These are phyloP conservation scores for Scomber scombrus DNA, from an alignment of 2,113 vertebrate genomes.

Conservation along the genomic window DNA sequence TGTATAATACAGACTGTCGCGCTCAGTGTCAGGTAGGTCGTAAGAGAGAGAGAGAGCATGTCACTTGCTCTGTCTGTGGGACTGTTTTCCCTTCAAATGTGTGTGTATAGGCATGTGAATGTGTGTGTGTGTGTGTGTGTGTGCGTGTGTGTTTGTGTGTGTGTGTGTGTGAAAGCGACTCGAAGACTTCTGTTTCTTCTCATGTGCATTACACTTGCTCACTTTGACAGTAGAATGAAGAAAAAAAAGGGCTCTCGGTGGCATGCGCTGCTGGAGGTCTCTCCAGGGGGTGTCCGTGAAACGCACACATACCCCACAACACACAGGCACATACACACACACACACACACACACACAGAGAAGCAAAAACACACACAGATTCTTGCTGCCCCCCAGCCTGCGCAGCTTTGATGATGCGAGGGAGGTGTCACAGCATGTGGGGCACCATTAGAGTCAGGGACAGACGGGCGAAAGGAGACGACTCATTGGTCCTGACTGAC, in stretches of 20 bases:
- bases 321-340: not conserved
- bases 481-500: conserved; percentile 77
- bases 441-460: conserved; percentile 75
- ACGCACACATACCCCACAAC: conserved; percentile 31
- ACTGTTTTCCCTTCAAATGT: conserved; percentile 34
- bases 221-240: conserved; percentile 64
- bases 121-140: conserved; percentile 17
- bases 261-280: conserved; percentile 71
- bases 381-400: conserved; percentile 21
- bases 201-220: conserved; percentile 72
- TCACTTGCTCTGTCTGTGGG: conserved; percentile 36
- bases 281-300: conserved; percentile 63
- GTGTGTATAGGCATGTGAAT: not conserved
- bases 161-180: conserved; percentile 49
- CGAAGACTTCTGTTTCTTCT: conserved; percentile 69
- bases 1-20: conserved; percentile 21
- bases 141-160: not conserved
- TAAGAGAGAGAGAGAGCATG: conserved; percentile 28
- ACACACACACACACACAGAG: not conserved
- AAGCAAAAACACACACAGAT: conserved; percentile 22
- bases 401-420: conserved; percentile 76
- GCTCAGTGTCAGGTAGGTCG: conserved; percentile 10
- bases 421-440: conserved; percentile 75
- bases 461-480: conserved; percentile 70
- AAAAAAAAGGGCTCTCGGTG: conserved; percentile 54